Evolutionary conservation across 2,797 vertebrate species (phyloP).

Genomic region (Artibeus jamaicensis): DNA sequence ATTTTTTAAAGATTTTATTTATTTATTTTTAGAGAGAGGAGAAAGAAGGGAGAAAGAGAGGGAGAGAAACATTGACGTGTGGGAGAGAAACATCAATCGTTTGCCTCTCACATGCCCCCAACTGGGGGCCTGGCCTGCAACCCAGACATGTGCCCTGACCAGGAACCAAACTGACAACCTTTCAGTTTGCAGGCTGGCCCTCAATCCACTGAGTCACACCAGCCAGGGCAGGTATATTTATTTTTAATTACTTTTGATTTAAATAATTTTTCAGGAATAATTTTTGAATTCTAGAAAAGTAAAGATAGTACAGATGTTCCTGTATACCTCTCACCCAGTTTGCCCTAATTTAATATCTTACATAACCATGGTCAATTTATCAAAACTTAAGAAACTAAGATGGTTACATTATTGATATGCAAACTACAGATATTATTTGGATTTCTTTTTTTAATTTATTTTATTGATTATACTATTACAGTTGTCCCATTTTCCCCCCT

Average conservation of each 20-base stretch:
- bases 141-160: neutral
- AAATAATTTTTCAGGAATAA: neutral
- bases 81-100: neutral
- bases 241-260: neutral
- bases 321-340: neutral
- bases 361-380: neutral
- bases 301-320: neutral
- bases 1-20: neutral
- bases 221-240: neutral
- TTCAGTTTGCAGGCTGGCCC: neutral
- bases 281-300: neutral
- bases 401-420: neutral
- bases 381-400: constrained; percentile 32
- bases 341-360: neutral
- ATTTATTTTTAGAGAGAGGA: neutral
- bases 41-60: neutral
- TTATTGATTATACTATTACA: no score
- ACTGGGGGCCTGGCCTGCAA: neutral
- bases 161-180: neutral
- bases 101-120: neutral
- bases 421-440: neutral
- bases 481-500: no score
- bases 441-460: neutral
- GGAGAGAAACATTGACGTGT: neutral
- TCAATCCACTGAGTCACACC: neutral